Evolutionary conservation across 1,140 invertebrate species (phyloP).

Genomic region (Cyphomyrmex costatus): DNA sequence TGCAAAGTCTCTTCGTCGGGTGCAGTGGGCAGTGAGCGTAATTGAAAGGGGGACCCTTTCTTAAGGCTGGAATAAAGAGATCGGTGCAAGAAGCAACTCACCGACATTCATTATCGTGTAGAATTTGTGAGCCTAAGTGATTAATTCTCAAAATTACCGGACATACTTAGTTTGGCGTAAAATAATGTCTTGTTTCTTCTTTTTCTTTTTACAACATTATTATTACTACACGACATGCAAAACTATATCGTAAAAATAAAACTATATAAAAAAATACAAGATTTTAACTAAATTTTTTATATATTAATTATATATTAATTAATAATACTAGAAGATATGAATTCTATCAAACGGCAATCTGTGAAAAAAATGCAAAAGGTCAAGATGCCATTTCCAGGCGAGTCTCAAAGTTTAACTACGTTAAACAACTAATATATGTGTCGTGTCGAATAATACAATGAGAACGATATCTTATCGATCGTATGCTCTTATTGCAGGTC

Average conservation of each 20-base stretch:
- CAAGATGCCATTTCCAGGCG: background rate
- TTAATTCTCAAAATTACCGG: conserved; percentile 20
- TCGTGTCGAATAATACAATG: conserved; percentile 3
- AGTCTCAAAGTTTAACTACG: background rate
- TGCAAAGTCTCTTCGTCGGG: conserved; percentile 65
- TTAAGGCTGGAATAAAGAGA: conserved; percentile 55
- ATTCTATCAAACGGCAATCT: background rate
- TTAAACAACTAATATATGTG: background rate
- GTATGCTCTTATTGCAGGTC: background rate
- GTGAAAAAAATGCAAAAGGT: background rate
- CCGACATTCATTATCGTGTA: conserved; percentile 11
- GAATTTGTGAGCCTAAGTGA: conserved; percentile 18
- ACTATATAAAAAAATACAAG: background rate
- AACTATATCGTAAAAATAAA: too few relatives aligned
- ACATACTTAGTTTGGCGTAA: too few relatives aligned
- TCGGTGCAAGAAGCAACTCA: conserved; percentile 21
- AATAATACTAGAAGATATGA: background rate
- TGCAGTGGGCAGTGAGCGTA: conserved; percentile 67
- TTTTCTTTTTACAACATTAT: background rate
- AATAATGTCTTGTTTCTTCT: background rate
- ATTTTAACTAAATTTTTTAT: background rate
- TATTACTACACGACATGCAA: background rate
- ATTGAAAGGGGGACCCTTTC: conserved; percentile 66
- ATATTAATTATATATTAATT: too few relatives aligned
- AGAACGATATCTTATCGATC: conserved; percentile 22